Evolutionary conservation across 2,113 vertebrate species (phyloP), one percentile per base, ranked within the genome.

Genomic region (Pedionomus torquatus): DNA sequence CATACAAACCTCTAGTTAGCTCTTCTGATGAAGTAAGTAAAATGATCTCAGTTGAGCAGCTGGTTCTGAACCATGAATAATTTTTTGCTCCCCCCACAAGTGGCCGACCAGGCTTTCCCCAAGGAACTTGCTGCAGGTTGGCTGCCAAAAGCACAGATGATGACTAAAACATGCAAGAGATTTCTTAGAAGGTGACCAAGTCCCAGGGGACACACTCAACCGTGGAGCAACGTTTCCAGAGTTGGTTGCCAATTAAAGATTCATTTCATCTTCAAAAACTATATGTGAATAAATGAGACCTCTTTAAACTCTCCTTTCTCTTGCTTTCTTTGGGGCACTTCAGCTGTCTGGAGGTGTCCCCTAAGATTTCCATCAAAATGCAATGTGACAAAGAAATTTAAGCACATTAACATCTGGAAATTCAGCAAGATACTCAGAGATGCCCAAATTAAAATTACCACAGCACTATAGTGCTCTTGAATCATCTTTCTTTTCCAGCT

Each of bases 141-240:
- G 25, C 37, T 55, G 44, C 55, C 86, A 87, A 74, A 37, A 41
- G 48, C 48, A 33, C 58, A 44, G 52, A 52, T 19, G 52, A 66
- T 1, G 4, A 58, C 48, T 31, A 64, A 25, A 66, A 72, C 39
- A 48, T 24, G 7, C 18, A 55, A 71, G 16, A 84, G 35, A 52
- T 28, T 39, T 39, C 48, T 52, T 25, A 39, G 31, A 80, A 66
- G 54, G 37, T 81, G 48, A 77, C 37, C n/a, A 49, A 15, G 26
- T 78, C 88, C 70, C 65, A 41, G 0, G 46, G 43, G 75, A 77
- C 26, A 13, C 11, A 9, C 39, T 35, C 2, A 0, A 2, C 71
- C 1, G 1, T 0, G 1, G 13, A 84, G 19, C 48, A 43, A 25
- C 0, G 0, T 19, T 83, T 51, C 48, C 16, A 2, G 35, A 70